Evolutionary conservation across 2,113 vertebrate species (phyloP), one percentile per base, ranked within the genome.

Genomic region (Etia nguti): DNA sequence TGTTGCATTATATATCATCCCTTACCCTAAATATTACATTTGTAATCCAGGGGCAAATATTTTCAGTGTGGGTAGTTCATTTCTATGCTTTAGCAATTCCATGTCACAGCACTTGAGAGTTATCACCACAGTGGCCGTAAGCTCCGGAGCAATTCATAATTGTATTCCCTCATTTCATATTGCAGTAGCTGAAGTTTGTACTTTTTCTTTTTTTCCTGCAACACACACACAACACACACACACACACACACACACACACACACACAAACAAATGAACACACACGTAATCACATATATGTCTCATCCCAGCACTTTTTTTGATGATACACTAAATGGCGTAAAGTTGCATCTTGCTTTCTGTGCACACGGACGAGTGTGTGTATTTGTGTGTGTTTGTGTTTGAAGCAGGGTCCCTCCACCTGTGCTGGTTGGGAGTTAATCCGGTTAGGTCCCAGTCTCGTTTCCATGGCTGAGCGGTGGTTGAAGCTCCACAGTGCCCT

Each of bases 391-490:
- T 80, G 80, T 86, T 85, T 88, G 89, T 89, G 79, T 90, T 81
- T 90, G 79, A 84, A 85, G 91, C 79, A 62, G 90, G 89, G 91
- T 90, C 90, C 92, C 93, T 96, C 96, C 97, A 97, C 97, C 97
- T 98, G 97, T 94, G 94, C 95, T 83, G 92, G 92, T 92, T 92
- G 90, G 83, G 91, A 96, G 93, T 96, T 98, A 98, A 99, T 98
- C 97, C 97, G 96, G 97, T 97, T 97, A 97, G 96, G 97, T 97
- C 89, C 92, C 85, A 88, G 92, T 90, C 89, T 94, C 86, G 88
- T 94, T 90, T 93, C 75, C 83, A 80, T 59, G 70, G 89, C 93
- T 96, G 91, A 96, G 93, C 93, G 93, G 94, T 96, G 96, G 97
- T 89, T 93, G 92, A 93, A 93, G 89, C 97, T 85, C 85, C 94